Evolutionary conservation across 2,888 invertebrate species (phyloP), one percentile per base, ranked within the genome.

Genomic region (Melinaea marsaeus): DNA sequence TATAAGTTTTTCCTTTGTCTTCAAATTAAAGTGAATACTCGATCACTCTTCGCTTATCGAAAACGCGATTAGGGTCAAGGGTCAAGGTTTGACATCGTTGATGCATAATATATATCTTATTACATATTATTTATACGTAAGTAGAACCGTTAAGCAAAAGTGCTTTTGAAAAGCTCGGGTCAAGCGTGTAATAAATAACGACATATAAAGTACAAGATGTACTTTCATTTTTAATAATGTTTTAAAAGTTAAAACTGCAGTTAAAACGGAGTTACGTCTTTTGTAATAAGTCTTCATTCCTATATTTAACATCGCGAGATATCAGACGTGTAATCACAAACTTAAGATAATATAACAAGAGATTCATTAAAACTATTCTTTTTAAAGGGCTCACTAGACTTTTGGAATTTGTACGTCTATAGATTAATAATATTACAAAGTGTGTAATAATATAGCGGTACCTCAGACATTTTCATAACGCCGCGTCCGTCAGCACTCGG

Each of bases 111-210:
- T 42, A 42, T 42, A 42, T 42, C 42, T 42, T 42, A 42, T 42
- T 42, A 42, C 42, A 42, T 42, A 42, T 42, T 42, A 42, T 42
- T 42, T 42, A 42, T 42, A 37, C 37, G 37, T 37, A 42, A 42
- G 42, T 42, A 7, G 42, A 42, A 42, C 42, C 42, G 42, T 42
- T 42, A 42, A 42, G 42, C 42, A 35, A 56, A 60, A 32, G 35
- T 71, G 75, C 70, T 71, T 67, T 67, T 72, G 64, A 74, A 65
- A 73, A 61, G 51, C 42, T 57, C 37, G 61, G 61, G 57, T 57
- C 61, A 61, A 57, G 61, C 57, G 22, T 57, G 57, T 57, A 57
- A 61, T 61, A 61, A 61, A 61, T 51, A 51, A 57, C 47, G 57
- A 57, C 57, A 61, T 57, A 57, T 61, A 61, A 45, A 61, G 57